Evolutionary conservation across 2,113 vertebrate genomes (phyloP), one percentile per base, ranked within the genome.

Genomic region (Canis aureus): DNA sequence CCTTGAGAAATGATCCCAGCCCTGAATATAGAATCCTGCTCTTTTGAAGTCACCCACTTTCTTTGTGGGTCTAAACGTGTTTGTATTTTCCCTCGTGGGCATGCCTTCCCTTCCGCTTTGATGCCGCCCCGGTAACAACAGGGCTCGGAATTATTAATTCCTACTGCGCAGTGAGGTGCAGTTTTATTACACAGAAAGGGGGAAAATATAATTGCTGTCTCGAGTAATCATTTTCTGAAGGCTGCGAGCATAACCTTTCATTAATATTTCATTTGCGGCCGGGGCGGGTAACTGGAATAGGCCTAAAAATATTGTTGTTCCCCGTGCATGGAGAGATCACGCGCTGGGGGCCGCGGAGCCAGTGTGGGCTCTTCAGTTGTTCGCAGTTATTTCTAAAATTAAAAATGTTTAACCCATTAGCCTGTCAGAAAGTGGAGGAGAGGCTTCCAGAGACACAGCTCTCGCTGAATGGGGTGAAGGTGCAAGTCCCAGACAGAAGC

Each of bases 191-290:
- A 76, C 89, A 85, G 83, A 95, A 96, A 95, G 91, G 86, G 80
- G 91, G 87, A 97, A 97, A 97, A 96, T 95, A 90, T 95, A 90
- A 97, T 97, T 97, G 94, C 94, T 97, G 49, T 89, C 80, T 96
- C 95, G 91, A 98, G 96, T 95, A 96, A 98, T 97, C 16, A 94
- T 98, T 98, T 98, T 98, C 96, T 32, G 95, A 97, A 97, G 89
- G 62, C 90, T 97, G 93, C 11, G 81, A 97, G 96, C 71, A 12
- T 94, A 98, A 87, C 97, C 71, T 98, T 96, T 98, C 97, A 97
- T 98, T 98, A 98, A 95, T 97, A 98, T 98, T 97, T 98, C 43
- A 95, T 98, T 90, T 80, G 20, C 94, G 95, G n/a, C 90, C 82
- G 78, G 89, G 93, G 96, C 67, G 94, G 55, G 38, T 94, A 90